Percentiles rank a stretch among this genome's conserved stretches.
phyloP scores from a whole-genome alignment of 2,888 invertebrate genomes.

The Arenicola marina region DNA sequence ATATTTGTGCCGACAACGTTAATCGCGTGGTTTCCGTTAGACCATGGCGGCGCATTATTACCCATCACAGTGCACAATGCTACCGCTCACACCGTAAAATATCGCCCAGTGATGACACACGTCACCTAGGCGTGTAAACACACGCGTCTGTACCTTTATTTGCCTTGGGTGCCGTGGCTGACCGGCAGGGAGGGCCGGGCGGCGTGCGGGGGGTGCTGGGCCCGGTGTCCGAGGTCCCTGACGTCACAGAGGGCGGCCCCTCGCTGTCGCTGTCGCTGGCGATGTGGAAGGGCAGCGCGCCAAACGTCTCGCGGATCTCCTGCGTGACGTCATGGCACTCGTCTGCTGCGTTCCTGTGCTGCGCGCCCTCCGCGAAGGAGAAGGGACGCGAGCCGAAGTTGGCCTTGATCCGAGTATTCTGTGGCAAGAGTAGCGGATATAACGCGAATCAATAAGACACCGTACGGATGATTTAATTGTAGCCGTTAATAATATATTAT shows the following conservation, averaged over 20 bases:
- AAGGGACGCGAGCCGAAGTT: constrained; percentile 60
- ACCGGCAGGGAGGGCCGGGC: constrained; percentile 46
- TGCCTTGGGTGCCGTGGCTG: constrained; percentile 44
- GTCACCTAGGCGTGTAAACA: no score
- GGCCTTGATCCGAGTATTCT: constrained; percentile 56
- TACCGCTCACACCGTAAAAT: no score
- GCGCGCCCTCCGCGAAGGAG: constrained; percentile 56
- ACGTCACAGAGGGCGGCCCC: constrained; percentile 20
- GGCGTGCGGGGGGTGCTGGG: constrained; percentile 21
- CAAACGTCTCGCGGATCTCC: constrained; percentile 57
- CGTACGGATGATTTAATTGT: no score
- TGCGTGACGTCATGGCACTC: constrained; percentile 53
- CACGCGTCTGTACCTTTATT: constrained; percentile 45
- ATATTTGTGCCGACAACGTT: no score
- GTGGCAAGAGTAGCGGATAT: no score
- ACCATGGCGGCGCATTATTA: no score
- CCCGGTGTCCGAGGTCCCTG: no score
- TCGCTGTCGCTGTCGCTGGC: constrained; percentile 57
- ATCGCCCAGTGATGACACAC: no score
- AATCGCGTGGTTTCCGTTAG: no score
- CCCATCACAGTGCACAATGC: no score
- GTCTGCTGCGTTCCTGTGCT: constrained; percentile 56
- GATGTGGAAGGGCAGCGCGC: constrained; percentile 55
- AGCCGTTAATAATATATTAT: no score
- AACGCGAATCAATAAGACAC: no score